Percentiles rank a stretch among this genome's conserved stretches.
Evolutionary conservation across 1,140 invertebrate genomes (phyloP).

Genomic region (Plectrocnemia conspersa): DNA sequence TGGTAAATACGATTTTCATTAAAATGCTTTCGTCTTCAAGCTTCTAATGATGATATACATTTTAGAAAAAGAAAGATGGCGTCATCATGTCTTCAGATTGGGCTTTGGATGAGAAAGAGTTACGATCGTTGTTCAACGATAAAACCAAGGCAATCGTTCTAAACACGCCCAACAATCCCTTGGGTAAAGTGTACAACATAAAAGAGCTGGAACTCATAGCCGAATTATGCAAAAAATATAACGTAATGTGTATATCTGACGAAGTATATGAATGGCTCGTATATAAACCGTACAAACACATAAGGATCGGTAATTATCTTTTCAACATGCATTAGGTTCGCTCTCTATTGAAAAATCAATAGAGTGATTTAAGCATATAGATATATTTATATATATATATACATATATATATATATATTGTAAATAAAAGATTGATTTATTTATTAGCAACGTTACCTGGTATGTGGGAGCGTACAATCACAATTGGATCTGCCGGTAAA

Average conservation of each 20-base stretch:
- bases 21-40: background rate
- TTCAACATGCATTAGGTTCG: too few relatives aligned
- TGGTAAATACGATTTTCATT: slow-evolving; percentile 55
- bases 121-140: slow-evolving; percentile 76
- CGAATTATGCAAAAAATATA: slow-evolving; percentile 84
- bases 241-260: slow-evolving; percentile 88
- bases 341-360: too few relatives aligned
- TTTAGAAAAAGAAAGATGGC: slow-evolving; percentile 40
- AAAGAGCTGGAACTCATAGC: slow-evolving; percentile 77
- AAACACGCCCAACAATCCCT: slow-evolving; percentile 95
- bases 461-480: slow-evolving; percentile 98
- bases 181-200: slow-evolving; percentile 82
- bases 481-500: slow-evolving; percentile 96
- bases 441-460: slow-evolving; percentile 80
- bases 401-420: background rate
- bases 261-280: slow-evolving; percentile 99
- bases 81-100: slow-evolving; percentile 75
- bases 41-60: slow-evolving; percentile 6
- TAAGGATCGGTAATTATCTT: slow-evolving; percentile 72
- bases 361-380: too few relatives aligned
- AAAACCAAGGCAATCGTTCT: slow-evolving; percentile 95
- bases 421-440: slow-evolving; percentile 3
- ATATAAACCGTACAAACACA: slow-evolving; percentile 80
- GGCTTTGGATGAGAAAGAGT: slow-evolving; percentile 78
- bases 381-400: slow-evolving; percentile 9